Evolutionary conservation across 2,888 invertebrate genomes (phyloP).

Genomic region (Heliconius sara): DNA sequence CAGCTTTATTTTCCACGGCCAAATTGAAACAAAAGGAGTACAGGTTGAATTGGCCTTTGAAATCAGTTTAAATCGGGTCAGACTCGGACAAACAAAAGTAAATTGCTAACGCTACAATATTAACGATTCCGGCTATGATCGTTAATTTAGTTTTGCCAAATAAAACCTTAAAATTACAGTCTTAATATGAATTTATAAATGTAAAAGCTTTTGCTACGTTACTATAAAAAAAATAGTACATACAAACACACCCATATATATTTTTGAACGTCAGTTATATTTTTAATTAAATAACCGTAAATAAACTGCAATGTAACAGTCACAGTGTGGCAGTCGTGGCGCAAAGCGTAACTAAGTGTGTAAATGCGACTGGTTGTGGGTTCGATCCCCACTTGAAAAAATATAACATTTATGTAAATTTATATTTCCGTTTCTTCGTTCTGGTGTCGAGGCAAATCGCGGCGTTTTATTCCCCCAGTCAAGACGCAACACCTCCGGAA

Average conservation of each 20-base stretch:
- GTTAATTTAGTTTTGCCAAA: conserved; percentile 50
- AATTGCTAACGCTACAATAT: conserved; percentile 61
- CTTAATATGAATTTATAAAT: neutral
- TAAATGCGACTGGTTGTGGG: too few relatives aligned
- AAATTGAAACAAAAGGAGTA: conserved; percentile 76
- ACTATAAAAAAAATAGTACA: neutral
- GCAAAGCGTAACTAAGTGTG: too few relatives aligned
- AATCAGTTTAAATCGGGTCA: conserved; percentile 79
- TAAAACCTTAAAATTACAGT: conserved; percentile 5
- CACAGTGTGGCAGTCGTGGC: too few relatives aligned
- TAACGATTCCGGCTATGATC: conserved; percentile 57
- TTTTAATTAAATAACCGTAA: neutral
- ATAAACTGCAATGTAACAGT: too few relatives aligned
- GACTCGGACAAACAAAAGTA: conserved; percentile 73
- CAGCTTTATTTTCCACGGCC: conserved; percentile 70
- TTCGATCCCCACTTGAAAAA: too few relatives aligned
- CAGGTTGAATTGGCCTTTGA: conserved; percentile 76
- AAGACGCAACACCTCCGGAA: too few relatives aligned
- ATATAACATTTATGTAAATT: too few relatives aligned
- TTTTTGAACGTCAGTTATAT: neutral
- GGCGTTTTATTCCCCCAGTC: too few relatives aligned
- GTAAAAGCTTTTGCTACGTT: neutral
- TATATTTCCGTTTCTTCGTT: too few relatives aligned
- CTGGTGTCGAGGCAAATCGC: too few relatives aligned
- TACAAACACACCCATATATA: neutral